Percentiles rank a stretch among this genome's conserved stretches.
These are phyloP conservation scores for Heteronetta atricapilla DNA, from an alignment of 2,113 vertebrate genomes.

Conservation along the genomic window DNA sequence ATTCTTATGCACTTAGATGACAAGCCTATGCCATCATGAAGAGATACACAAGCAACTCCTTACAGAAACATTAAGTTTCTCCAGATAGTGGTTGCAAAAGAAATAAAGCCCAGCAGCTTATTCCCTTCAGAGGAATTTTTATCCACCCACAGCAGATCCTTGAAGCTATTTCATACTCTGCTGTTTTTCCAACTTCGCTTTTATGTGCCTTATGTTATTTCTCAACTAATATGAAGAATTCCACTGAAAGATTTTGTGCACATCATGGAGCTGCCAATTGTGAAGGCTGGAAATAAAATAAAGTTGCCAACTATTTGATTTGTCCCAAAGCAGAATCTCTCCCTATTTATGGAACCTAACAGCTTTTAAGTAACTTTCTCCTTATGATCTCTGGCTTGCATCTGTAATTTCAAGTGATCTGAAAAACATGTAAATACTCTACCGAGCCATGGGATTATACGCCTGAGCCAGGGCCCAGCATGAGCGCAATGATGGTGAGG, in stretches of 20 bases:
- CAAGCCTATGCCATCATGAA: background rate
- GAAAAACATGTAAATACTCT: background rate
- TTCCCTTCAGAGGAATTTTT: background rate
- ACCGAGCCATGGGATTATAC: constrained; percentile 98
- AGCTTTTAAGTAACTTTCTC: background rate
- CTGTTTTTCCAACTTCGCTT: constrained; percentile 12
- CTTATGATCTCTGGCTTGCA: background rate
- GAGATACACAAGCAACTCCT: background rate
- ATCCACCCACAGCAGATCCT: background rate
- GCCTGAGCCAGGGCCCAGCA: constrained; percentile 98
- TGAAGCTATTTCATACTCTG: background rate
- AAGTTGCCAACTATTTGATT: constrained; percentile 16
- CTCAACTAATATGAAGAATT: constrained; percentile 16
- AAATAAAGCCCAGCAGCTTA: background rate
- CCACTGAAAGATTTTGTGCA: background rate
- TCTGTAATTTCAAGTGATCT: background rate
- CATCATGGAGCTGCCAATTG: background rate
- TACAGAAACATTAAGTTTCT: background rate
- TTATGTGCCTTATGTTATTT: background rate
- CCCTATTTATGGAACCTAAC: background rate
- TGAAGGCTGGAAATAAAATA: background rate
- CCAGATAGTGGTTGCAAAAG: background rate
- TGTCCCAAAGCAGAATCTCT: background rate
- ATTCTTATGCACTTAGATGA: background rate
- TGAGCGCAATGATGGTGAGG: constrained; percentile 92